Evolutionary conservation across 1,140 invertebrate species (phyloP).

Genomic region (Brachionus calyciflorus): DNA sequence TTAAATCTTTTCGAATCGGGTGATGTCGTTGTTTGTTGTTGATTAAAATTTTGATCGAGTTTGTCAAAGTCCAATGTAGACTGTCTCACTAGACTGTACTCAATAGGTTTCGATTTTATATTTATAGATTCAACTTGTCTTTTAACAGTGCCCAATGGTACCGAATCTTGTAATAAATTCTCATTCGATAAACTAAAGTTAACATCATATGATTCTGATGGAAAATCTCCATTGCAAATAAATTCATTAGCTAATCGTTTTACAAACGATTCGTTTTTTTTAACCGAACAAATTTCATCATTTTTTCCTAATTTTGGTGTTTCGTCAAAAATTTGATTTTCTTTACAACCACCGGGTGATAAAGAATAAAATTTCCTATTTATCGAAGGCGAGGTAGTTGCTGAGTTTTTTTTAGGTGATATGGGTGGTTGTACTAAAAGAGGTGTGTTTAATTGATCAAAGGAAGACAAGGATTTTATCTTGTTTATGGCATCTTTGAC

Average conservation of each 20-base stretch:
- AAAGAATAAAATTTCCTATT: background rate
- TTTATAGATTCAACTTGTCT: conserved; percentile 39
- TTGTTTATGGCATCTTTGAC: conserved; percentile 24
- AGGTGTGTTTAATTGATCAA: background rate
- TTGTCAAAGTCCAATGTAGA: conserved; percentile 16
- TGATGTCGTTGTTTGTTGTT: background rate
- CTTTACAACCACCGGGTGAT: background rate
- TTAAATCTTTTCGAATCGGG: conserved; percentile 35
- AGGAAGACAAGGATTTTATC: conserved; percentile 29
- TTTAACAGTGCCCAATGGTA: conserved; percentile 23
- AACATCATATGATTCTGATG: background rate
- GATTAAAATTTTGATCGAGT: background rate
- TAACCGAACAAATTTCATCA: conserved; percentile 4
- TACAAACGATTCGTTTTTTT: conserved; percentile 7
- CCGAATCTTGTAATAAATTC: conserved; percentile 3
- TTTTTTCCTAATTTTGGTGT: background rate
- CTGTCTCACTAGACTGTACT: conserved; percentile 6
- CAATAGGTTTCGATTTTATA: conserved; percentile 33
- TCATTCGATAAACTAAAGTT: conserved; percentile 28
- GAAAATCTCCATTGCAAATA: background rate
- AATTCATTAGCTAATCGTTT: background rate
- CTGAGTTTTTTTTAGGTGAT: background rate
- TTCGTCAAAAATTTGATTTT: background rate
- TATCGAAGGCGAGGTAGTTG: background rate
- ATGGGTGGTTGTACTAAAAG: background rate